Base-by-base conservation (phyloP, 2,888 invertebrate species). In the Drosophila nr. perissopoda region DNA sequence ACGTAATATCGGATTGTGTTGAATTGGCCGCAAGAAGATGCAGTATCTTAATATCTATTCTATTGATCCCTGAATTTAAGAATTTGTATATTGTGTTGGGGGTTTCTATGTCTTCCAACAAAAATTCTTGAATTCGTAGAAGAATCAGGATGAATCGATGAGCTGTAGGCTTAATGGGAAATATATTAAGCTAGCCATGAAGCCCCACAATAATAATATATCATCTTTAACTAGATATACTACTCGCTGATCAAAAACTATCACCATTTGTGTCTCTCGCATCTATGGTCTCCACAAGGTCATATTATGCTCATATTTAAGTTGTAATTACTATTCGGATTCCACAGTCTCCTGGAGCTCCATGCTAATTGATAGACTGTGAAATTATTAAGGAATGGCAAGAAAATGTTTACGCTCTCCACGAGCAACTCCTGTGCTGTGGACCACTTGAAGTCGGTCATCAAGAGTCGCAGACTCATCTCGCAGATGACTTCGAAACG, bases 321-420 rank as follows among this genome's bases (percentile, higher is more conserved):
- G 45, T 25, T 16, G 49, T 49, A 29, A 29, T 49, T 11, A 11
- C 49, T 18, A 33, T 40, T 34, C 4, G 45, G 16, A 2, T 33
- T n/a, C 77, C 33, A 78, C 52, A 62, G 80, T 78, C 16, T 1
- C 2, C 11, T n/a, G 10, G 49, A 49, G 10, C 72, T 76, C 74
- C 64, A 59, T 53, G 76, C 87, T 90, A 88, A 87, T 86, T 90
- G 89, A 90, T 88, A 87, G 89, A 86, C 90, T 87, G 90, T 87
- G 89, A 87, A 87, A 89, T 86, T 74, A 80, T 90, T 88, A 77
- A 82, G 80, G 76, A 82, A 80, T 82, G 87, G 59, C 69, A 49
- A 61, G 69, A 73, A 73, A 82, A 73, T 75, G 62, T 16, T 25
- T 16, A 25, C 25, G 16, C 80, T 80, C 74, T 63, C 38, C 31